Evolutionary conservation across 2,113 vertebrate species (phyloP), one percentile per base, ranked within the genome.

Genomic region (Melanotaenia duboulayi): DNA sequence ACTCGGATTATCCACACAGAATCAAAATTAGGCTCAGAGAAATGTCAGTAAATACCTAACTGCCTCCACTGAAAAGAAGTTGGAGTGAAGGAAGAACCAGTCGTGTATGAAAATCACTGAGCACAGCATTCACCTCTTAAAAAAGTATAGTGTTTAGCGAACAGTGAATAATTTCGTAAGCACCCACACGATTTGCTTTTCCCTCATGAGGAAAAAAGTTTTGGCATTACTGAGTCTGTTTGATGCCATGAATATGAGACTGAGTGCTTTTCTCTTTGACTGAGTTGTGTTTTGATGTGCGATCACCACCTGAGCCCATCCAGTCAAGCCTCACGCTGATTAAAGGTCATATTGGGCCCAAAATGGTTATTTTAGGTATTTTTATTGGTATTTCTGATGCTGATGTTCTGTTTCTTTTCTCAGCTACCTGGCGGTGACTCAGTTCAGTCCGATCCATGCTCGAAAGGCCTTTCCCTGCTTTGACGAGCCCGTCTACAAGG

Each of bases 381-480:
- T 39, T 0, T 0, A 39, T 16, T 24, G 40, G 9, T 14, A 24
- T 32, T n/a, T 6, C 46, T 25, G 4, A 7, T 44, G 54, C 13
- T 54, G 2, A 14, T 28, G 11, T 5, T n/a, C 23, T 44, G 7
- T 28, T 35, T 64, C 2, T 19, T 35, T 46, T 8, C 35, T 0
- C 90, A 99, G 98, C 56, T 98, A 95, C 86, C 95, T 99, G 69
- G 96, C 95, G 11, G 94, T 99, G 85, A 99, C 98, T 0, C 98
- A 99, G 91, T 99, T 99, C 92, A 99, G 97, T 24, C 98, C 98
- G 9, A 97, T 92, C 75, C 97, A 99, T 52, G 98, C 98, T 82
- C 94, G 98, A 81, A 99, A 99, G 92, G 97, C 98, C 39, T 99
- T 99, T 88, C 98, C 98, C 13, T 99, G 98, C 89, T 98, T 99